A percentile compares a stretch with the other conserved stretches of the same genome.
These are phyloP conservation scores for Anhinga rufa DNA, from an alignment of 2,113 vertebrate species.

Conservation along the genomic window DNA sequence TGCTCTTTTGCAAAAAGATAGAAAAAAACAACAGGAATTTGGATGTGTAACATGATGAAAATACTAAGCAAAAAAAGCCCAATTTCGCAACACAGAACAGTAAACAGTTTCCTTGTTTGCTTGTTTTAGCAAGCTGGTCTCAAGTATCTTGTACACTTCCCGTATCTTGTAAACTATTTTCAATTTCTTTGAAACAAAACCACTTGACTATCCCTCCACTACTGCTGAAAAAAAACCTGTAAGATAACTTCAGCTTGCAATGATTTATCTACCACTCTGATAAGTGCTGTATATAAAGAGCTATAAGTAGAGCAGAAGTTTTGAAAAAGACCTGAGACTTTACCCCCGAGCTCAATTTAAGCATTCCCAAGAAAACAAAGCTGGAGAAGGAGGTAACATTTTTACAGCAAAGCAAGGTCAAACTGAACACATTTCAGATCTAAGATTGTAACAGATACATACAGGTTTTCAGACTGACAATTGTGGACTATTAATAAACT, in stretches of 20 bases:
- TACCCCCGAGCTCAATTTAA: background rate
- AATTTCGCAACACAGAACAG: background rate
- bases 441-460: background rate
- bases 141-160: background rate
- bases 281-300: background rate
- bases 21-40: background rate
- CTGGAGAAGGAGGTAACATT: background rate
- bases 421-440: background rate
- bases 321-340: background rate
- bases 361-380: background rate
- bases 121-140: background rate
- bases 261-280: fast-evolving
- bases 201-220: background rate
- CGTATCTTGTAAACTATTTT: background rate
- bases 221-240: background rate
- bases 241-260: background rate
- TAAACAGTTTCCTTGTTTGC: background rate
- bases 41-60: background rate
- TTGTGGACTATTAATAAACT: constrained; percentile 41
- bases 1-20: background rate
- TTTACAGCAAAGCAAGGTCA: background rate
- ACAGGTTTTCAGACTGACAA: constrained; percentile 37
- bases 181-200: background rate
- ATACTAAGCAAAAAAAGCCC: background rate
- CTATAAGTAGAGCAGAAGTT: background rate